These are phyloP conservation scores for Erebia ligea DNA, from an alignment of 2,888 invertebrate species.

Conservation along the genomic window DNA sequence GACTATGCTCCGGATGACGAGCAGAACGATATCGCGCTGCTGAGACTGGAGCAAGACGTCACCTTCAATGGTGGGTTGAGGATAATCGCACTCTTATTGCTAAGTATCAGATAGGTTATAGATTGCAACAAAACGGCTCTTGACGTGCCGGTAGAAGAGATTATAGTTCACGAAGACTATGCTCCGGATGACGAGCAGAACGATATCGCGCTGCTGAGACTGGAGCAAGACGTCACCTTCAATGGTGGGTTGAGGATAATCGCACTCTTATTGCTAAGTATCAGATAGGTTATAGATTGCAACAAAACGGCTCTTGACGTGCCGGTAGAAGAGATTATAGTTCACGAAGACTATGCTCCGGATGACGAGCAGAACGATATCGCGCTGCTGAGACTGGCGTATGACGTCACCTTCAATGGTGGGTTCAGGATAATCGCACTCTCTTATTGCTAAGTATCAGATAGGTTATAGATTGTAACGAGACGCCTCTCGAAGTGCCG, in stretches of 20 bases:
- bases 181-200: constrained; percentile 84
- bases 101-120: too few species aligned
- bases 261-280: too few species aligned
- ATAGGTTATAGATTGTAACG: too few species aligned
- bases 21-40: constrained; percentile 87
- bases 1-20: too few species aligned
- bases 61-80: constrained; percentile 20
- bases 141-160: constrained; percentile 84
- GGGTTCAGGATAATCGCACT: neutral
- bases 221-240: constrained; percentile 71
- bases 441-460: too few species aligned
- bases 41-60: constrained; percentile 83
- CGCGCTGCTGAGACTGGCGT: constrained; percentile 85
- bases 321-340: constrained; percentile 84
- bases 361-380: constrained; percentile 86
- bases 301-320: too few species aligned
- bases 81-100: neutral
- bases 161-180: too few species aligned
- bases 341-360: constrained; percentile 86
- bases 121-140: constrained; percentile 85
- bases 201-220: constrained; percentile 88
- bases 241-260: neutral
- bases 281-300: too few species aligned
- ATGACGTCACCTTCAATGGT: constrained; percentile 59
- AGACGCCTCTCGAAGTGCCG: constrained; percentile 82